A percentile compares a stretch with the other conserved stretches of the same genome.
These are phyloP conservation scores for Acropternis orthonyx DNA, from an alignment of 2,797 vertebrate genomes.

Conservation along the genomic window DNA sequence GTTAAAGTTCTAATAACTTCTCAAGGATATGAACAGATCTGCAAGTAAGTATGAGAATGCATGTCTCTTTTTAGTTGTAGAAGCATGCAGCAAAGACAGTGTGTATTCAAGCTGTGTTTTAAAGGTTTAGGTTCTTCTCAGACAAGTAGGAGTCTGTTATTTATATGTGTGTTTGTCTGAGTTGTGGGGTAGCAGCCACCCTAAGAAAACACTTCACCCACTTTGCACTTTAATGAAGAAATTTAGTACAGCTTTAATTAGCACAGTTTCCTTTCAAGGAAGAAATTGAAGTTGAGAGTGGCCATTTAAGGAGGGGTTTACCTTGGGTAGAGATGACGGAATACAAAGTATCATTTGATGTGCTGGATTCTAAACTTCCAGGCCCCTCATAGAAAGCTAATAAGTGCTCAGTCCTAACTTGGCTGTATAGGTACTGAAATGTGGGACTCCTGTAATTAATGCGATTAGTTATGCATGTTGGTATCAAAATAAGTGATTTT, in stretches of 20 bases:
- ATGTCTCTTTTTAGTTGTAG: not conserved
- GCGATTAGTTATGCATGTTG: not conserved
- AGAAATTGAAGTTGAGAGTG: not conserved
- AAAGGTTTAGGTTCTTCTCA: not conserved
- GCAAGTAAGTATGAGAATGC: conserved; percentile 87
- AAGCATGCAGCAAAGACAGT: not conserved
- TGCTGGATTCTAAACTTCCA: not conserved
- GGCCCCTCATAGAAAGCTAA: not conserved
- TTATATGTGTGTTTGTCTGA: not conserved
- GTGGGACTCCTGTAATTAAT: not conserved
- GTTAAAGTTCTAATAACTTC: conserved; percentile 99
- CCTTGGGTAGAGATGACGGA: not conserved
- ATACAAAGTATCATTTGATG: not conserved
- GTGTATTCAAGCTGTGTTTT: not conserved
- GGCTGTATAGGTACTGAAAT: not conserved
- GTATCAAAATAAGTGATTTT: fast-evolving
- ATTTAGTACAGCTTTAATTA: not conserved
- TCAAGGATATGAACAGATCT: conserved; percentile 98
- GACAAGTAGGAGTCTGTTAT: not conserved
- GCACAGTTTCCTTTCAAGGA: not conserved
- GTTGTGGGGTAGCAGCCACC: not conserved
- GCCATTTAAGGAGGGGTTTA: fast-evolving
- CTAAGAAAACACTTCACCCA: not conserved
- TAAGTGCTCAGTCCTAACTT: not conserved
- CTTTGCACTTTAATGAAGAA: not conserved